Conservation (phyloP, 2,888 invertebrate genomes). For the Lasioglossum villosulum region DNA sequence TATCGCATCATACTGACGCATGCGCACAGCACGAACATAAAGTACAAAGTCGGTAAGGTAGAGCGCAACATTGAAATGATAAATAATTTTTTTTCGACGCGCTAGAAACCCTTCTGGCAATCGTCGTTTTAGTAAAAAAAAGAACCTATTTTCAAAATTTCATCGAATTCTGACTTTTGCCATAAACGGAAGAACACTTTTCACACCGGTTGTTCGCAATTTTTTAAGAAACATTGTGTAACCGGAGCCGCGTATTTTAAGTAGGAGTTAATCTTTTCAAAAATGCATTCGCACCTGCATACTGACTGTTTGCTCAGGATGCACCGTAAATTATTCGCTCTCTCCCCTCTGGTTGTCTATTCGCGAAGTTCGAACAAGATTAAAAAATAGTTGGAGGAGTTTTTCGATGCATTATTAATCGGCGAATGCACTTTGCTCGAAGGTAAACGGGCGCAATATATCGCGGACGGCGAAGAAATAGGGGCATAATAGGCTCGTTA, state of each 20-base stretch:
- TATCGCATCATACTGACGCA: too few relatives aligned
- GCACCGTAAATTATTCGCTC: background rate
- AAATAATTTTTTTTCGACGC: too few relatives aligned
- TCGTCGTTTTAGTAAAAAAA: too few relatives aligned
- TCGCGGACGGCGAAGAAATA: constrained; percentile 5
- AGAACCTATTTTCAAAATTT: too few relatives aligned
- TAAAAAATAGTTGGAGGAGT: background rate
- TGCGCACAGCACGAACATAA: too few relatives aligned
- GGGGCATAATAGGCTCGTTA: constrained; percentile 18
- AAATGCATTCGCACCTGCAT: background rate
- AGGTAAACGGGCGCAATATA: background rate
- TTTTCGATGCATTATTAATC: background rate
- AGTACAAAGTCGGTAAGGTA: too few relatives aligned
- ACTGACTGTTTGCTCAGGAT: background rate
- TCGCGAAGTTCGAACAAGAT: background rate
- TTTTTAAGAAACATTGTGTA: background rate
- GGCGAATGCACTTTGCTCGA: background rate
- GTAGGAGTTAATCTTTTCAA: background rate
- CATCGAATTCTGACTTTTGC: too few relatives aligned
- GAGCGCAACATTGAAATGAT: too few relatives aligned
- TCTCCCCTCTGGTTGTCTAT: background rate
- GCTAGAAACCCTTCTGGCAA: too few relatives aligned
- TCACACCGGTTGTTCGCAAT: background rate
- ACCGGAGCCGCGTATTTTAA: background rate
- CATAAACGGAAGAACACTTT: too few relatives aligned